Conservation (phyloP, 2,888 invertebrate genomes). For the Apocheima hispidaria region DNA sequence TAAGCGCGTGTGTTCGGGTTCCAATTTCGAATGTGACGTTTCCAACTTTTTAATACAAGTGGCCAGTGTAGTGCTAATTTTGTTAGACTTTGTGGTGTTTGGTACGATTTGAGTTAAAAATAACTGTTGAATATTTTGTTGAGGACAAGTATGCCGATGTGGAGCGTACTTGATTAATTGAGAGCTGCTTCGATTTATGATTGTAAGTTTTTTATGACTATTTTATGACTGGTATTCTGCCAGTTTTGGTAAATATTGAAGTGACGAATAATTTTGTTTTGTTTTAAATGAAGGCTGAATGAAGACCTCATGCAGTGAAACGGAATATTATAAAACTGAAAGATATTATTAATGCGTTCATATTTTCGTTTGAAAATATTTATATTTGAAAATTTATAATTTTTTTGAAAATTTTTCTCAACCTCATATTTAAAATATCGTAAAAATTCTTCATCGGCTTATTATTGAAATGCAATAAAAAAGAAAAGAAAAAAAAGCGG, state of each 20-base stretch:
- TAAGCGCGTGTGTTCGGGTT: constrained; percentile 37
- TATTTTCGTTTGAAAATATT: too few species aligned
- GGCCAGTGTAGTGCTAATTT: constrained; percentile 21
- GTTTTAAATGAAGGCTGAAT: too few species aligned
- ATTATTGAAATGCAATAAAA: too few species aligned
- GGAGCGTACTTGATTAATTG: constrained; percentile 53
- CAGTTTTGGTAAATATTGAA: not conserved
- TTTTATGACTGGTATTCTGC: not conserved
- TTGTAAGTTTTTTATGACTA: constrained; percentile 42
- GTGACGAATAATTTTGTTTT: not conserved
- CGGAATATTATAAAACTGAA: too few species aligned
- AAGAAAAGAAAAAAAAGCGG: too few species aligned
- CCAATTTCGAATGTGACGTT: constrained; percentile 43
- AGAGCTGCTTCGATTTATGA: constrained; percentile 43
- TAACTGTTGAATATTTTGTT: constrained; percentile 63
- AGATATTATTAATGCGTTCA: too few species aligned
- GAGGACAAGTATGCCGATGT: constrained; percentile 40
- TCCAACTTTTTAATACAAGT: constrained; percentile 43
- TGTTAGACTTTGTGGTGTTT: constrained; percentile 51
- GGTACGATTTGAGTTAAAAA: constrained; percentile 63
- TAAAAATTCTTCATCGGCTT: too few species aligned
- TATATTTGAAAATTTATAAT: too few species aligned
- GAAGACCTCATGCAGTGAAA: too few species aligned
- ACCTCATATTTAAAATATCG: too few species aligned
- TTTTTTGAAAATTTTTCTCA: too few species aligned